Evolutionary conservation across 2,797 vertebrate species (phyloP).

Genomic region (Hyperoplus lanceolatus): DNA sequence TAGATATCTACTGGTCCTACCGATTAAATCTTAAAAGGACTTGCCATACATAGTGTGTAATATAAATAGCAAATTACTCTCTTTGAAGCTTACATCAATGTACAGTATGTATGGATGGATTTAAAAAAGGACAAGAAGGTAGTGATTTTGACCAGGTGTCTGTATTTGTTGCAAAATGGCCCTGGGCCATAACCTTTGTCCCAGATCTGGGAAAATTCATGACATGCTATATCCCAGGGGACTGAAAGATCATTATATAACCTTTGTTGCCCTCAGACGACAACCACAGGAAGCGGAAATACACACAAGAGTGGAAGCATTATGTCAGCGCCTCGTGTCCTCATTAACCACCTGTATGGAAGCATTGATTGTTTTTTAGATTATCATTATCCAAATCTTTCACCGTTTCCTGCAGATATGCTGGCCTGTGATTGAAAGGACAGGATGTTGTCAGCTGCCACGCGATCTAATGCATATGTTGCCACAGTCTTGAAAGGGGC

Average conservation of each 20-base stretch:
- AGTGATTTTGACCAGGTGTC: not conserved
- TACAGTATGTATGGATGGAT: not conserved
- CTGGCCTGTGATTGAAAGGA: conserved; percentile 44
- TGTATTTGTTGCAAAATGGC: not conserved
- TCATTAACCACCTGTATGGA: conserved; percentile 24
- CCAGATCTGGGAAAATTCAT: conserved; percentile 22
- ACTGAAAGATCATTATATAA: conserved; percentile 19
- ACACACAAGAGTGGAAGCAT: conserved; percentile 26
- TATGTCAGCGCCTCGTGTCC: conserved; percentile 37
- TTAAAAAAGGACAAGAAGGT: not conserved
- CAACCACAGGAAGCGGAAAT: conserved; percentile 60
- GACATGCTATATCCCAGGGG: conserved; percentile 31
- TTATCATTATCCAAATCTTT: conserved; percentile 51
- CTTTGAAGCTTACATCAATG: too few species aligned
- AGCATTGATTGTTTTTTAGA: conserved; percentile 56
- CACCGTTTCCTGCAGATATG: conserved; percentile 64
- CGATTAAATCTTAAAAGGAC: too few species aligned
- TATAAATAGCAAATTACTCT: too few species aligned
- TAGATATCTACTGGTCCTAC: too few species aligned
- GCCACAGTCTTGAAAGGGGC: conserved; percentile 18
- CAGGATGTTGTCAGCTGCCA: conserved; percentile 57
- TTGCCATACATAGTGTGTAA: too few species aligned
- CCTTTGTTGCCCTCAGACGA: conserved; percentile 26
- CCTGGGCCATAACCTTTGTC: not conserved
- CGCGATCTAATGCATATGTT: conserved; percentile 17